Base-by-base conservation (phyloP, 2,113 vertebrate species). In the Proterorhinus semilunaris region DNA sequence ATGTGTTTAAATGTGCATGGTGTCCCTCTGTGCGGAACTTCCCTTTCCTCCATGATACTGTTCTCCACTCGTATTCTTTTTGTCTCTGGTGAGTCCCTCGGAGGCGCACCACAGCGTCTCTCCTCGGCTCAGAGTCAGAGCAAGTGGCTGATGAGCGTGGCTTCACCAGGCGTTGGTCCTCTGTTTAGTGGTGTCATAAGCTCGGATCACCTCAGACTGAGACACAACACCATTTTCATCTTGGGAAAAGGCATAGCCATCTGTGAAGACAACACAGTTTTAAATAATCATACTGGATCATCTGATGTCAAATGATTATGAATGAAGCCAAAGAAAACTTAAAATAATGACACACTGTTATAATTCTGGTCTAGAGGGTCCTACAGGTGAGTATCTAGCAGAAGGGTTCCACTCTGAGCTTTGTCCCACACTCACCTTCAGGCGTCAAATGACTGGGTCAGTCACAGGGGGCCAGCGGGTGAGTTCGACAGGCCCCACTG, bases 141-240 rank as follows among this genome's bases (percentile, higher is more conserved):
- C 57, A 83, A 74, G 66, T 13, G 55, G 78, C 78, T 50, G 10
- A 13, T 62, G 45, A 68, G 82, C 74, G 71, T 69, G 65, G 54
- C 67, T 86, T 98, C 94, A 98, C 96, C 96, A 97, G 76, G 96
- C 95, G 12, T 94, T 94, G 8, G 94, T 91, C 90, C 95, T 94
- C 91, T 97, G 95, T 79, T 99, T 99, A 61, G 98, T 99, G 90
- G 98, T 99, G 76, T 99, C 97, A 0, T 99, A 99, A 1, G 96
- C 97, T 90, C 98, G 81, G 89, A 99, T 96, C 68, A 99, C 97
- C 89, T 99, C 97, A 6, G 97, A 99, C 90, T 99, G 98, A 4
- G 98, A 99, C 81, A 99, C 95, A 8, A 98, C 96, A 67, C 98
- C 97, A 21, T 99, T 98, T 92, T 99, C 98, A 53, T 99, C 98